phyloP scores from a whole-genome alignment of 2,797 vertebrate genomes.

The Menidia menidia region DNA sequence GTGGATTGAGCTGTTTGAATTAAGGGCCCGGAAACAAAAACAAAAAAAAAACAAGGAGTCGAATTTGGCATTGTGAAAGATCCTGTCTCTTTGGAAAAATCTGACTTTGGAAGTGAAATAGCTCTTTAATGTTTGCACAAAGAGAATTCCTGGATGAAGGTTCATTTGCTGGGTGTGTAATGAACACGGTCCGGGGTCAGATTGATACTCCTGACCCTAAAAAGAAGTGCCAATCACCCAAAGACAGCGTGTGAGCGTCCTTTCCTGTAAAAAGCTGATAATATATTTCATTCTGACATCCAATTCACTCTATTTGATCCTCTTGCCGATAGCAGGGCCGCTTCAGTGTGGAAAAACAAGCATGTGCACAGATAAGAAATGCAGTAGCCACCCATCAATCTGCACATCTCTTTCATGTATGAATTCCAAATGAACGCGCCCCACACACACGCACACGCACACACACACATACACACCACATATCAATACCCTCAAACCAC shows the following conservation, averaged over 20 bases:
- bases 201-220: slow-evolving; percentile 9
- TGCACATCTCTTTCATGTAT: slow-evolving; percentile 3
- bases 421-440: not conserved
- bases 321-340: not conserved
- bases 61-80: not conserved
- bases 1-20: slow-evolving; percentile 21
- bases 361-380: slow-evolving; percentile 19
- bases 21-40: not conserved
- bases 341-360: slow-evolving; percentile 9
- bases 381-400: slow-evolving; percentile 6
- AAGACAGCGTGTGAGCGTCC: slow-evolving; percentile 5
- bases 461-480: not conserved
- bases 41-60: not conserved
- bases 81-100: not conserved
- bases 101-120: not conserved
- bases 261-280: slow-evolving; percentile 5
- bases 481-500: slow-evolving; percentile 36
- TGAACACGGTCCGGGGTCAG: slow-evolving; percentile 23
- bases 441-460: not conserved
- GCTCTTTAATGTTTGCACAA: slow-evolving; percentile 9
- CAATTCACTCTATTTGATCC: slow-evolving; percentile 1
- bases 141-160: not conserved
- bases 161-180: not conserved
- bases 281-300: slow-evolving; percentile 16
- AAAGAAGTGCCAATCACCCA: slow-evolving; percentile 19